Evolutionary conservation across 2,113 vertebrate genomes (phyloP).

Genomic region (Heterotilapia buettikoferi): DNA sequence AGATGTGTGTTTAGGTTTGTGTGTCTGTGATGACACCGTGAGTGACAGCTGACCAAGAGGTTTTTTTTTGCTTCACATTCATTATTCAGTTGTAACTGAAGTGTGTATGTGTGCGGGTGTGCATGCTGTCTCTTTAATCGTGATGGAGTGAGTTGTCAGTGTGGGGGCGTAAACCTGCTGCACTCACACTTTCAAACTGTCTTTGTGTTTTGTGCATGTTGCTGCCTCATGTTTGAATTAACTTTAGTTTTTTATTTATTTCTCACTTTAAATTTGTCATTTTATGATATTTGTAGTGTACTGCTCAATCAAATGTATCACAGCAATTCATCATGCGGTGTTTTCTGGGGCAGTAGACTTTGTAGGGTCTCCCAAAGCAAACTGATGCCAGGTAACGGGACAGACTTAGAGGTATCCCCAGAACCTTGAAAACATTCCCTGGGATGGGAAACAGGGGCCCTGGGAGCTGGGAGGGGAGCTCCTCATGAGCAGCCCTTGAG

Average conservation of each 20-base stretch:
- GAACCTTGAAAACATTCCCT: neutral
- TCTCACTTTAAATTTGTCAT: neutral
- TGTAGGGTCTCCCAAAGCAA: neutral
- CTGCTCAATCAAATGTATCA: neutral
- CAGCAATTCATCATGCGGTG: rapidly evolving
- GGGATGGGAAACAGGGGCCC: neutral
- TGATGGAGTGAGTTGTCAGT: neutral
- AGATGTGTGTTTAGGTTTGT: neutral
- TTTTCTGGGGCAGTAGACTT: neutral
- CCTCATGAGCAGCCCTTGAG: neutral
- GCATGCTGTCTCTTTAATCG: neutral
- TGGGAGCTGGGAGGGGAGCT: rapidly evolving
- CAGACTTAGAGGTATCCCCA: neutral
- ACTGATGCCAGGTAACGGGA: neutral
- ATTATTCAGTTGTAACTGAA: constrained; percentile 5
- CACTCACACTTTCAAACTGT: neutral
- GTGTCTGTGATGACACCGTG: neutral
- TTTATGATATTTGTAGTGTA: rapidly evolving
- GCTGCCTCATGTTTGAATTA: neutral
- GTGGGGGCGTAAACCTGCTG: neutral
- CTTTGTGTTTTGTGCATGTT: neutral
- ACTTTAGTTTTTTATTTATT: neutral
- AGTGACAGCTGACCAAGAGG: neutral
- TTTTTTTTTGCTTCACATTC: neutral
- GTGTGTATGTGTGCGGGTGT: neutral